Evolutionary conservation across 2,888 invertebrate genomes (phyloP).

Genomic region (Ptilodon capucinus): DNA sequence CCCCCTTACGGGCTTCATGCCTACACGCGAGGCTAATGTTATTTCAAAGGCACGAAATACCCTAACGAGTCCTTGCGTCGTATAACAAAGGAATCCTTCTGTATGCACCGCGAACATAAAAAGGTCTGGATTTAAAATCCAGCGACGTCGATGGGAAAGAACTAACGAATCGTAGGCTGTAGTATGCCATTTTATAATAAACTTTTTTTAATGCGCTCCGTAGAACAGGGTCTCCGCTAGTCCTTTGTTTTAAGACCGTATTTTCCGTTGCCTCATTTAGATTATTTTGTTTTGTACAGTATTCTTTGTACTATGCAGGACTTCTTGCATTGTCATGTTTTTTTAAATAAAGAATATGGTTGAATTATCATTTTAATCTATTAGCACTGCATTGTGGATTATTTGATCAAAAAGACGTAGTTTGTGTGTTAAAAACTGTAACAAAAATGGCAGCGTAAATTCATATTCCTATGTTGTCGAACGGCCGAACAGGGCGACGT

Average conservation of each 20-base stretch:
- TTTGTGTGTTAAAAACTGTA: conserved; percentile 7
- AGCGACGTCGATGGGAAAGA: conserved; percentile 49
- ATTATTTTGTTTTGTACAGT: conserved; percentile 36
- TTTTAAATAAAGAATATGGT: neutral
- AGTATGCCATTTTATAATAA: conserved; percentile 52
- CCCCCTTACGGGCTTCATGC: conserved; percentile 33
- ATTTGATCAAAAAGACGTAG: neutral
- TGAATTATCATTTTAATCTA: neutral
- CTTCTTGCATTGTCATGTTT: neutral
- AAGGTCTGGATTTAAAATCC: conserved; percentile 59
- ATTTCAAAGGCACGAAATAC: conserved; percentile 69
- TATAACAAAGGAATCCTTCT: conserved; percentile 66
- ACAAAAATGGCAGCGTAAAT: conserved; percentile 14
- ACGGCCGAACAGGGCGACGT: conserved; percentile 46
- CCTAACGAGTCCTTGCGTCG: conserved; percentile 70
- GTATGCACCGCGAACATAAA: conserved; percentile 68
- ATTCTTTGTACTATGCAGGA: conserved; percentile 18
- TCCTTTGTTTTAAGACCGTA: conserved; percentile 52
- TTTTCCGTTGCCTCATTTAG: conserved; percentile 46
- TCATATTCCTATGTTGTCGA: conserved; percentile 23
- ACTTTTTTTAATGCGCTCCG: conserved; percentile 44
- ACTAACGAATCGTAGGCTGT: conserved; percentile 50
- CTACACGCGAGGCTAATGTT: conserved; percentile 59
- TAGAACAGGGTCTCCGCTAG: conserved; percentile 36
- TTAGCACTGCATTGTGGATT: neutral